Evolutionary conservation across 2,113 vertebrate genomes (phyloP), one percentile per base, ranked within the genome.

Genomic region (Hippocampus zosterae): DNA sequence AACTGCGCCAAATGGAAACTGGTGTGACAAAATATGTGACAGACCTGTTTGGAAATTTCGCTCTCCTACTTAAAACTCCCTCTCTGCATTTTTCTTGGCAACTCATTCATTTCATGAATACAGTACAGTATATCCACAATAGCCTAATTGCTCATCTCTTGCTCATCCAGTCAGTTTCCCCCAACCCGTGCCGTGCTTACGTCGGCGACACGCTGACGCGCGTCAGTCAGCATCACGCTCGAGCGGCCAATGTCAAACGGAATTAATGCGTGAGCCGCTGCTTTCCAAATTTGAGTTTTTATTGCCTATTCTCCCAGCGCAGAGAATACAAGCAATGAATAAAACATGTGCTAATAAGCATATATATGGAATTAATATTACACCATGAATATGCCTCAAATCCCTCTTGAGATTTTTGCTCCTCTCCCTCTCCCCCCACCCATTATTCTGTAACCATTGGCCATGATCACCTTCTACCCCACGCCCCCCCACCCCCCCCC

Each of bases 341-440:
- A 87, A 90, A 88, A 87, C 84, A 90, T 89, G 53, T 71, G 25
- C 16, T 67, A 81, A 83, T 81, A 87, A 87, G 87, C 76, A 84
- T 68, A 77, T 70, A 82, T 80, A 85, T 85, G 85, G 81, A 88
- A 84, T 91, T 84, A 84, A 84, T 84, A 84, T 81, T 76, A 79
- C 66, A 64, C 65, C 29, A 78, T 83, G 78, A 83, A 89, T 84
- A 79, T 71, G 6, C 80, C 73, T 70, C 60, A 81, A 79, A 89
- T 85, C 74, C 70, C 73, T 85, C 76, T 81, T 63, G 75, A 85
- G 83, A 86, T 87, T 81, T 44, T 13, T 12, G 10, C 12, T 12
- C 42, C 13, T 12, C 42, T 13, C 10, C 42, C 1, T 15, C 13
- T 44, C 33, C 69, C 10, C 61, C 71, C 72, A 52, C 75, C 74